A percentile compares a stretch with the other conserved stretches of the same genome.
Evolutionary conservation across 2,113 vertebrate genomes (phyloP).

Genomic region (Ctenodactylus gundi): DNA sequence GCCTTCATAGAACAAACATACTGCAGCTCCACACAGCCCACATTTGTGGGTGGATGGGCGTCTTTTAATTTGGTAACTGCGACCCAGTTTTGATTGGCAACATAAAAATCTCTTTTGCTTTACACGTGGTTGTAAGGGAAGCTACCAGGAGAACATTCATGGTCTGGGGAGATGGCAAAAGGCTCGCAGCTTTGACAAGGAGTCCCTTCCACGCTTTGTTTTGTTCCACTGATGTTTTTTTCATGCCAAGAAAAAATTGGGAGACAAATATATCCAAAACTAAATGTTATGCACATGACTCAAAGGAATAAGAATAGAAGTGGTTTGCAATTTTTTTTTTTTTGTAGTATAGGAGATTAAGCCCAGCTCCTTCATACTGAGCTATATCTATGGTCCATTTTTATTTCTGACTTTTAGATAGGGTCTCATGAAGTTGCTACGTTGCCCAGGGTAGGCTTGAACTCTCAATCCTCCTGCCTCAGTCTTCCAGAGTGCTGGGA

Average conservation of each 20-base stretch:
- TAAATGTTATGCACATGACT: background rate
- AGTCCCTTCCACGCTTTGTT: background rate
- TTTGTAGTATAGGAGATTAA: no score
- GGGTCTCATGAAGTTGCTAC: no score
- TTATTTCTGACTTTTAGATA: no score
- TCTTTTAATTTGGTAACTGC: background rate
- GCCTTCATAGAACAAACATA: background rate
- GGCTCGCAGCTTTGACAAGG: background rate
- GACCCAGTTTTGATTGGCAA: constrained; percentile 14
- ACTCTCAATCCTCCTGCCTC: no score
- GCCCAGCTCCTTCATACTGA: no score
- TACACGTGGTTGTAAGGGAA: background rate
- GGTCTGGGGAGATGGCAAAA: background rate
- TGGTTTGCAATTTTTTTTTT: no score
- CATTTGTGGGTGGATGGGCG: background rate
- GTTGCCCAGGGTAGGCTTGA: no score
- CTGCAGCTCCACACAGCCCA: background rate
- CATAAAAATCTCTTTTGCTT: background rate
- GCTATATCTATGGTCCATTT: no score
- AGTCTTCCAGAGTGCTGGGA: no score
- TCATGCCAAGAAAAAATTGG: background rate
- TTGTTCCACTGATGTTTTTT: background rate
- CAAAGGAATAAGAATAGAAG: background rate
- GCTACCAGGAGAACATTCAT: background rate
- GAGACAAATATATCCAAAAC: background rate